Evolutionary conservation across 2,888 invertebrate genomes (phyloP), one percentile per base, ranked within the genome.

Genomic region (Epinotia demarniana): DNA sequence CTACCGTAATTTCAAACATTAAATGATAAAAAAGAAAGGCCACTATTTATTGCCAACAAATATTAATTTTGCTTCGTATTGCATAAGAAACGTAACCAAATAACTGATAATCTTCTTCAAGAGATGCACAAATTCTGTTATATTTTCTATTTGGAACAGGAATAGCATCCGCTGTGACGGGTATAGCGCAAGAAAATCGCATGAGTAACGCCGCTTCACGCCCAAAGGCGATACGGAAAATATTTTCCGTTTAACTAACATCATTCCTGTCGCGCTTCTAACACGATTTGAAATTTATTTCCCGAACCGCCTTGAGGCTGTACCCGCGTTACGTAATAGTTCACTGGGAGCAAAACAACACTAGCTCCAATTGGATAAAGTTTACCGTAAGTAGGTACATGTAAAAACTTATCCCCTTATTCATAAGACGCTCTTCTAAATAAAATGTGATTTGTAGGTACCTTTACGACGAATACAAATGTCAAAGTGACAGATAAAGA

Each of bases 231-330:
- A 87, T 87, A 89, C 86, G 87, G 86, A 87, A 75, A 91, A 91
- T 91, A 90, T 91, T 91, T 91, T 89, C 88, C 88, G 85, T 89
- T 89, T 90, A 90, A 90, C 86, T 89, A 89, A 86, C 89, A 79
- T 86, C 83, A 82, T 82, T 86, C 85, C 84, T 85, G 85, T 86
- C 88, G 88, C 85, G 84, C 83, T 78, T 80, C 86, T 89, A 90
- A 90, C 88, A 80, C 84, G 87, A 88, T 89, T 90, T 85, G 80
- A 85, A 90, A 91, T 90, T 89, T 90, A 90, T 91, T 91, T 89
- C 86, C 87, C 85, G 81, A 80, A 79, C 83, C 83, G 80, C 80
- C 80, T 82, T 82, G 80, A 83, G 79, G 76, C 80, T 76, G 76
- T 72, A 58, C 71, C 71, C 73, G 72, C 63, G 76, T 63, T 64